A percentile compares a stretch with the other conserved stretches of the same genome.
These are phyloP conservation scores for Alectoris magna DNA, from an alignment of 2,797 vertebrate species.

Conservation along the genomic window DNA sequence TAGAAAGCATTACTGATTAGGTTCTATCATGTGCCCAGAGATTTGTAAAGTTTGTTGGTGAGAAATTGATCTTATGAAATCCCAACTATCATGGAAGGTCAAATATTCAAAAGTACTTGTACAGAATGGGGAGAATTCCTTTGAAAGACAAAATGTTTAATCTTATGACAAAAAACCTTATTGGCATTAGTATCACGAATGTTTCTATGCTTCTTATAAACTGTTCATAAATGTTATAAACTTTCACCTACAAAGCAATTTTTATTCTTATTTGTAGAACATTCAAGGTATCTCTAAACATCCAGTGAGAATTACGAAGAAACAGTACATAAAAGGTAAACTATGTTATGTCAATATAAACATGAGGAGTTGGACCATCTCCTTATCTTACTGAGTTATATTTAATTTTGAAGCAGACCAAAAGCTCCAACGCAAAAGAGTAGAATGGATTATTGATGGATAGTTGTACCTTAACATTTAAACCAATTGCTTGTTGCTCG, in stretches of 20 bases:
- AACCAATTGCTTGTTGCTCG: background rate
- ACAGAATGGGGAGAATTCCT: background rate
- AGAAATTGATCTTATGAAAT: background rate
- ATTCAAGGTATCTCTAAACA: conserved; percentile 93
- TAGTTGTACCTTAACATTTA: background rate
- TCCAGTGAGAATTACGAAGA: conserved; percentile 85
- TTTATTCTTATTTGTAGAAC: conserved; percentile 82
- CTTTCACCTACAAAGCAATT: conserved; percentile 20
- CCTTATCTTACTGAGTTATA: background rate
- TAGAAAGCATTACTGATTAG: background rate
- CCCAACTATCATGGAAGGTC: background rate
- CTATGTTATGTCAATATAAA: background rate
- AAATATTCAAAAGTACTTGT: background rate
- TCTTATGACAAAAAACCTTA: background rate
- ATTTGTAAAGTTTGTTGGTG: background rate
- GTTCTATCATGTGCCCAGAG: background rate
- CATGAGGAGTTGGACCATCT: background rate
- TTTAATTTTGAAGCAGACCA: background rate
- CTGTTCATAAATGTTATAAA: background rate
- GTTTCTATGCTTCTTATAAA: background rate
- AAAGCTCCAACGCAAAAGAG: background rate
- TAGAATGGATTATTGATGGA: background rate
- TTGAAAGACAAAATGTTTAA: background rate
- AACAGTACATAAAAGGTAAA: conserved; percentile 84
- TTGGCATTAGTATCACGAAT: background rate